These are phyloP conservation scores for Bos indicus DNA, from an alignment of 2,113 vertebrate species.

Conservation along the genomic window DNA sequence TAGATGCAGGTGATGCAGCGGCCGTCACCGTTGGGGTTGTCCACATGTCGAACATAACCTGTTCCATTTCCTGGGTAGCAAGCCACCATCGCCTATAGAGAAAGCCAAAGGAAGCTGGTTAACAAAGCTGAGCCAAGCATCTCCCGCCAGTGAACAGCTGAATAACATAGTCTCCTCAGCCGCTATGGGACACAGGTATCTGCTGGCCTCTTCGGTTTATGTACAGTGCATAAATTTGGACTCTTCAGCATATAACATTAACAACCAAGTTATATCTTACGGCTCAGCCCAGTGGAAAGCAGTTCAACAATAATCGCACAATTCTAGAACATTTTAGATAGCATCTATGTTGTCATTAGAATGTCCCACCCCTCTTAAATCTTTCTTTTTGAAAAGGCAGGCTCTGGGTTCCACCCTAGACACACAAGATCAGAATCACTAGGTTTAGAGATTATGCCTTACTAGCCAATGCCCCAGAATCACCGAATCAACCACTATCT, in stretches of 20 bases:
- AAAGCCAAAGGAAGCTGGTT: conserved; percentile 59
- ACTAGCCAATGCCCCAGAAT: neutral
- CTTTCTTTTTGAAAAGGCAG: neutral
- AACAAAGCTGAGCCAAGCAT: neutral
- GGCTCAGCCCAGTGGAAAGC: neutral
- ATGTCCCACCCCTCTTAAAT: neutral
- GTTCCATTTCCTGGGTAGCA: conserved; percentile 93
- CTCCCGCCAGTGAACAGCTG: neutral
- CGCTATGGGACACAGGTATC: neutral
- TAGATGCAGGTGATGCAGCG: conserved; percentile 95
- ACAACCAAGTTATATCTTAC: neutral
- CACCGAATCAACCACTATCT: neutral
- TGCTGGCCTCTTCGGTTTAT: neutral
- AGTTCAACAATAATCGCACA: neutral
- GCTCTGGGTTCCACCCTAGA: neutral
- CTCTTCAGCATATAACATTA: neutral
- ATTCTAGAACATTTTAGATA: neutral
- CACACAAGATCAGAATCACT: neutral
- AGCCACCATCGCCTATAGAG: conserved; percentile 89
- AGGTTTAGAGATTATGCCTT: neutral
- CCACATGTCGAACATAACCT: conserved; percentile 92
- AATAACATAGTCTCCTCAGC: neutral
- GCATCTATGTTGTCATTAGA: neutral
- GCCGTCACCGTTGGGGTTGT: conserved; percentile 91
- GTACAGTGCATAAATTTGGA: neutral